Conservation (phyloP, 2,113 vertebrate species). For the Azemiops feae region DNA sequence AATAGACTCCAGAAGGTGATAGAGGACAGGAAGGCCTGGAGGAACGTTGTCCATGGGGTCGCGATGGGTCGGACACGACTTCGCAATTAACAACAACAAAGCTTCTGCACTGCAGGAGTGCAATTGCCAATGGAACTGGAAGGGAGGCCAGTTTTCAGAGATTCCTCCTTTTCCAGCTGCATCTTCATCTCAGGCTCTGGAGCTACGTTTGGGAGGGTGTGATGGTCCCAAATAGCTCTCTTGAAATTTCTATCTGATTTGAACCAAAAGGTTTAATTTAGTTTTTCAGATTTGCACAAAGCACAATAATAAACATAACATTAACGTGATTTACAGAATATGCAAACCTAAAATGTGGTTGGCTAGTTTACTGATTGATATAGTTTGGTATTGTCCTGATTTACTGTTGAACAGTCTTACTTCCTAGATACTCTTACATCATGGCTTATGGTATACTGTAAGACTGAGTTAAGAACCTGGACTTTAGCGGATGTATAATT, state of each 20-base stretch:
- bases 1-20: too few species aligned
- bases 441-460: neutral
- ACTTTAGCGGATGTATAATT: neutral
- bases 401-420: neutral
- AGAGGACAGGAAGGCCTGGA: too few species aligned
- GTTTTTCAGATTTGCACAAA: neutral
- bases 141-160: neutral
- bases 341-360: neutral
- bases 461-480: neutral
- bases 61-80: too few species aligned
- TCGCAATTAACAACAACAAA: too few species aligned
- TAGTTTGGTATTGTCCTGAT: neutral
- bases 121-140: neutral
- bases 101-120: neutral
- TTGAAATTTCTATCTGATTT: neutral
- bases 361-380: neutral
- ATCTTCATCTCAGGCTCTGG: neutral
- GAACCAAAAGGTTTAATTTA: neutral
- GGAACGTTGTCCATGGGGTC: too few species aligned
- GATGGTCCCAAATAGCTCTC: neutral
- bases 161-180: neutral
- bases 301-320: neutral
- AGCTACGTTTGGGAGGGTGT: neutral
- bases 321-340: neutral
- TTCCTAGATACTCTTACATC: neutral